Base-by-base conservation (phyloP, 2,888 invertebrate species). In the Dione vanillae region DNA sequence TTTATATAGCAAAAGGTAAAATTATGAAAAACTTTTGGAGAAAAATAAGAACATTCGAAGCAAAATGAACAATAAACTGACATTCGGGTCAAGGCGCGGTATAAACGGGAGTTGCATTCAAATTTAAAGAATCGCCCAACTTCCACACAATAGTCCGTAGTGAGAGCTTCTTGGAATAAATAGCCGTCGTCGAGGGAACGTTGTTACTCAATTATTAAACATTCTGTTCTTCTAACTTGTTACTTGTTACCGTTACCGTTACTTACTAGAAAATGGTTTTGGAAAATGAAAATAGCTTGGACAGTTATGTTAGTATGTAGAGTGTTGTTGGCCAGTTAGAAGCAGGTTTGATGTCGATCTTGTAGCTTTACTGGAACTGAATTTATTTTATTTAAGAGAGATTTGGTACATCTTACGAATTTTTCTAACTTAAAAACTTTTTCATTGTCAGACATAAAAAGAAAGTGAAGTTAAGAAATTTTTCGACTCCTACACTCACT, bases 71-170 rank as follows among this genome's bases (percentile, higher is more conserved):
- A 59, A 49, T 59, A 58, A 37, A 58, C 49, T 20, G 67, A 43
- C 67, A 70, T 64, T 47, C 27, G 27, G 70, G 67, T 67, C 67
- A 67, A 70, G 70, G 67, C 67, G 56, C 37, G 45, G 47, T n/a
- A 35, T 56, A 40, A 47, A 19, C 66, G 54, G 47, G 16, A 49
- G 58, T 40, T 58, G 67, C 58, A 67, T 67, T 67, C 49, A 67
- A 45, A 67, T 58, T 58, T 67, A 56, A 66, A 66, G 66, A 67
- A 67, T 58, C 58, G 49, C 16, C 58, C 49, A 59, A 67, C 40
- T 67, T 59, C 20, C 35, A 41, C 49, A 67, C 67, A 67, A 67
- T 58, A 67, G 58, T 59, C n/a, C n/a, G 49, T 12, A 16, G 52
- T n/a, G 19, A 65, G 40, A 51, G 51, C 52, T 67, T 37, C 20